Conservation (phyloP, 2,797 vertebrate species). For the Sparus aurata region DNA sequence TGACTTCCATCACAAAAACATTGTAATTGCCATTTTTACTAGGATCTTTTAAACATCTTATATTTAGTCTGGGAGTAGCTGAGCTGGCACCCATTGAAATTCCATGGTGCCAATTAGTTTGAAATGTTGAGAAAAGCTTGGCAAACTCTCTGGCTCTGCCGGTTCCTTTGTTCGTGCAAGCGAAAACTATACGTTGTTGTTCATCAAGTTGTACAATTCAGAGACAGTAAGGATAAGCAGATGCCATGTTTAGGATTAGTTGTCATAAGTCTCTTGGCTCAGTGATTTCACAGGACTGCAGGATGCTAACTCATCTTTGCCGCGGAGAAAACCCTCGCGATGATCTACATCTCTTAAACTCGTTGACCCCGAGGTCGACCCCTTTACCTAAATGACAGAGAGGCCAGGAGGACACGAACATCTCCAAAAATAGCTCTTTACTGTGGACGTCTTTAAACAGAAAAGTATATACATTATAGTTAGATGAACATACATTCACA, state of each 20-base stretch:
- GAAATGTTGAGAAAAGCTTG: slow-evolving; percentile 24
- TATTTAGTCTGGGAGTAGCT: slow-evolving; percentile 53
- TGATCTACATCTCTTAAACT: slow-evolving; percentile 27
- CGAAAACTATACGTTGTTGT: slow-evolving; percentile 30
- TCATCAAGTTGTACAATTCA: slow-evolving; percentile 39
- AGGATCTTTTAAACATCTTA: slow-evolving; percentile 51
- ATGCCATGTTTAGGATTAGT: slow-evolving; percentile 43
- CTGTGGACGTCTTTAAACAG: slow-evolving; percentile 70
- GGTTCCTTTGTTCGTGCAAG: slow-evolving; percentile 19
- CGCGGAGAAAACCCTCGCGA: slow-evolving; percentile 16
- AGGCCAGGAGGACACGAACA: slow-evolving; percentile 59
- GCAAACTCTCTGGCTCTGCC: slow-evolving; percentile 9
- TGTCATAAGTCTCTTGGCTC: slow-evolving; percentile 31
- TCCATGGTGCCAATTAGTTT: slow-evolving; percentile 64
- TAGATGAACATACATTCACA: slow-evolving; percentile 80
- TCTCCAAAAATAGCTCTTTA: slow-evolving; percentile 82
- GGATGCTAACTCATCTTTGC: slow-evolving; percentile 35
- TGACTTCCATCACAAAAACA: slow-evolving; percentile 68
- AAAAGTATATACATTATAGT: slow-evolving; percentile 80
- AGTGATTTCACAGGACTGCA: slow-evolving; percentile 24
- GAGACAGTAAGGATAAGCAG: slow-evolving; percentile 23
- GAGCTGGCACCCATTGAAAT: slow-evolving; percentile 59
- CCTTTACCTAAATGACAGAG: slow-evolving; percentile 66
- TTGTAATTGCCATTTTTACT: slow-evolving; percentile 71
- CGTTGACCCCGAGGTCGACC: slow-evolving; percentile 10